Base-by-base conservation (phyloP, 2,797 vertebrate genomes). In the Chaenodraco wilsoni region DNA sequence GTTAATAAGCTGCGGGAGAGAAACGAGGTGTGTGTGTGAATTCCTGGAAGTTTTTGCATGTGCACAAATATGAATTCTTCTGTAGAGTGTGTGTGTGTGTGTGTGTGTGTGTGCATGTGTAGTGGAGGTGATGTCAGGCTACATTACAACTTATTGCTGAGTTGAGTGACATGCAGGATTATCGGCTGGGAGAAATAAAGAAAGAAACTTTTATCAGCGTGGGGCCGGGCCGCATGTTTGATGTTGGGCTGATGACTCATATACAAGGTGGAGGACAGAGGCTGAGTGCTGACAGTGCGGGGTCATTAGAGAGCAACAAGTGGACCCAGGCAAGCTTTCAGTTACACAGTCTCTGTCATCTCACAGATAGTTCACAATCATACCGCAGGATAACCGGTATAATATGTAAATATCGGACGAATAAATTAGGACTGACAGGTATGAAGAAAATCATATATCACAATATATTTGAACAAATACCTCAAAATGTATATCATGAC, bases 141-240 rank as follows among this genome's bases (percentile, higher is more conserved):
- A 79, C 81, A 89, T 91, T 91, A 87, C 72, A 50, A 37, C 66
- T 93, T 92, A 92, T 91, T 92, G 88, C 89, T 82, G 90, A 86
- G 87, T 77, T 94, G 94, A 94, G 88, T 93, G 94, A 94, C 75
- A 60, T 6, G 33, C 60, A 33, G 86, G 90, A 91, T 93, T 93
- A 92, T 90, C 63, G 2, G 65, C 51, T 78, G 78, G 60, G 64
- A 87, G 83, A 84, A 91, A 90, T 84, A 78, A 78, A 77, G 87
- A 27, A 37, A 37, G 16, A 60, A 72, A 74, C 92, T 93, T 92
- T 94, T 88, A 93, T 93, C 90, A 84, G 63, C 0, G 56, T 69
- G 83, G 76, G 74, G 86, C 69, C 4, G 70, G 7, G 76, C 78
- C 46, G 45, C 71, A 67, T 84, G 91, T 95, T 94, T 91, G 90